Base-by-base conservation (phyloP, 64 coral and sea anemone genomes). In the Catalaphyllia jardinei region DNA sequence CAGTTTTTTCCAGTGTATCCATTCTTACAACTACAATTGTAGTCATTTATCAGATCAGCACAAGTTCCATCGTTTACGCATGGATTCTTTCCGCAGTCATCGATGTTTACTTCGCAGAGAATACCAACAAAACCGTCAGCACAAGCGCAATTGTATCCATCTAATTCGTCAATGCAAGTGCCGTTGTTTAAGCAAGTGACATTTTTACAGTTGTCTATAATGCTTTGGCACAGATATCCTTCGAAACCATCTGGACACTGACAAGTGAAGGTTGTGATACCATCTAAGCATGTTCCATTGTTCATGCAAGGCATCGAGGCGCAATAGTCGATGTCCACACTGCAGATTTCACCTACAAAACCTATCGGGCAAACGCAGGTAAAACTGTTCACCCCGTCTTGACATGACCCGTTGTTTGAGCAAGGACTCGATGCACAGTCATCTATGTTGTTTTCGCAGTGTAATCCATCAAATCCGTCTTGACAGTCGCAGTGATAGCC, bases 231-330 rank as follows among this genome's bases (percentile, higher is more conserved):
- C 51, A 33, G 52, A 16, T 62, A 25, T 38, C 88, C 78, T 38
- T 69, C 52, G 52, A 90, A 90, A 57, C 88, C 88, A 90, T 83
- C 88, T 13, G 13, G 19, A 49, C 88, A 90, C 25, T 82, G 62
- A 3, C 88, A 90, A n/a, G 67, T 90, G 19, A 74, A 90, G 4
- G 50, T 54, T 15, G 78, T 90, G 31, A 31, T n/a, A 19, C 71
- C 65, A 39, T 90, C 79, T 10, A 82, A 62, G 31, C 88, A 90
- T 13, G 76, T 60, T 16, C 62, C 88, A 29, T 90, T 90, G 55
- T 83, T 90, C 17, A 82, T 49, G 52, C 88, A 90, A 1, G 88
- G 88, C 60, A n/a, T 65, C 31, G 79, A 82, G 4, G 31, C 29
- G 60, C 79, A 82, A 20, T 20, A 65, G 79, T 82, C 79, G 18